A percentile compares a stretch with the other conserved stretches of the same genome.
Evolutionary conservation across 2,888 invertebrate genomes (phyloP).

Genomic region (Ryuthela nishihirai): DNA sequence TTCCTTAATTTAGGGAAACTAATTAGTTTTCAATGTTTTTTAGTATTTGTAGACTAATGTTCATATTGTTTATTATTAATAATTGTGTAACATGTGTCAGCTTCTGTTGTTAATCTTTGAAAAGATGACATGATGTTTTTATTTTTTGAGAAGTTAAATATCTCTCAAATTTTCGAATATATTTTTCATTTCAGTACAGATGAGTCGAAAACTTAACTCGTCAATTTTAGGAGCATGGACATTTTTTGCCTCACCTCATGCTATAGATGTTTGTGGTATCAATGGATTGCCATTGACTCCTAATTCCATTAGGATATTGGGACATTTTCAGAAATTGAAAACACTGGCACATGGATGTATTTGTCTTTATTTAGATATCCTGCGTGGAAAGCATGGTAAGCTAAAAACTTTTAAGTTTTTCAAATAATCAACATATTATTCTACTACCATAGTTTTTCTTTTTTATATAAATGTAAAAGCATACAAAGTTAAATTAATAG

Average conservation of each 20-base stretch:
- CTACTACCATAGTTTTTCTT: no score
- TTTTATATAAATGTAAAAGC: no score
- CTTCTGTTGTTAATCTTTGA: no score
- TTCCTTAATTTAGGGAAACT: no score
- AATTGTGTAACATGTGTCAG: no score
- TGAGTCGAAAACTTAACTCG: slow-evolving; percentile 11
- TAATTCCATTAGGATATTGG: slow-evolving; percentile 90
- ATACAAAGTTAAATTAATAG: no score
- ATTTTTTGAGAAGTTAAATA: no score
- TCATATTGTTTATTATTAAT: no score
- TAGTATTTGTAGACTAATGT: no score
- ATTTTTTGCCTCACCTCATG: slow-evolving; percentile 37
- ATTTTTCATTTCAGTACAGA: slow-evolving; percentile 5
- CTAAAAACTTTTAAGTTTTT: neutral
- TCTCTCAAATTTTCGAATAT: no score
- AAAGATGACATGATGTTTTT: no score
- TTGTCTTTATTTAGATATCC: slow-evolving; percentile 85
- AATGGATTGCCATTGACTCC: slow-evolving; percentile 95
- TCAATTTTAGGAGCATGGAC: slow-evolving; percentile 45
- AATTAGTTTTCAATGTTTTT: no score
- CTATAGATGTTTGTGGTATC: slow-evolving; percentile 67
- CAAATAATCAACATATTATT: neutral
- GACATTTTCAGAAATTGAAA: slow-evolving; percentile 77
- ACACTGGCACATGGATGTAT: slow-evolving; percentile 73
- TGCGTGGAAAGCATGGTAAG: slow-evolving; percentile 87